Evolutionary conservation across 2,888 invertebrate genomes (phyloP), one percentile per base, ranked within the genome.

Genomic region (Drosophila infuscata): DNA sequence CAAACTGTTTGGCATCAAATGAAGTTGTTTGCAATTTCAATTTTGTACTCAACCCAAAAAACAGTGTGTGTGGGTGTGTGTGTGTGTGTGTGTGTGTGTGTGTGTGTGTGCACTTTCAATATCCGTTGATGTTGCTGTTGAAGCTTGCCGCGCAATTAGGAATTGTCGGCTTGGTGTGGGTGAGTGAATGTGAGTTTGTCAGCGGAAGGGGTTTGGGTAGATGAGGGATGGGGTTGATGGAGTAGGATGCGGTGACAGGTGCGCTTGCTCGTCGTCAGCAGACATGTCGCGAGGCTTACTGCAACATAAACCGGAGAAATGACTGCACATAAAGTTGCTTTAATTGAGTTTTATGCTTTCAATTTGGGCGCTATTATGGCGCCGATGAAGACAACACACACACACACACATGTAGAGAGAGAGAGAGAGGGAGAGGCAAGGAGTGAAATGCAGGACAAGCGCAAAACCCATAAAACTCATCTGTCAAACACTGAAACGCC

Each of bases 321-420:
- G 82, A 84, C 82, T 84, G 82, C 85, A 82, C 85, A 84, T 84
- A 84, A 82, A 84, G 85, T 82, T 84, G 85, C 76, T 84, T 82
- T 82, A 82, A 82, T 82, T 82, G 85, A 82, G 82, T 84, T 82
- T 82, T 85, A 82, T 85, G 85, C 85, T 82, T 82, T 82, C 82
- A 82, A 82, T 82, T 85, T 85, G 74, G 82, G 80, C 72, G 83
- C 82, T 76, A 79, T 85, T 85, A 85, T 85, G 75, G 73, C 67
- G 81, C 71, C 78, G 78, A 65, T 78, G 70, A 70, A 80, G 72
- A 71, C 62, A 70, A 48, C 49, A 48, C 60, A 63, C 70, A 76
- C 36, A 35, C 33, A 43, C 38, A 41, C 52, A 58, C 33, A 54
- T 30, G 36, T 9, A 43, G 25, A 57, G n/a, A 36, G 36, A 33